Evolutionary conservation across 2,113 vertebrate species (phyloP).

Genomic region (Corythornis cristatus): DNA sequence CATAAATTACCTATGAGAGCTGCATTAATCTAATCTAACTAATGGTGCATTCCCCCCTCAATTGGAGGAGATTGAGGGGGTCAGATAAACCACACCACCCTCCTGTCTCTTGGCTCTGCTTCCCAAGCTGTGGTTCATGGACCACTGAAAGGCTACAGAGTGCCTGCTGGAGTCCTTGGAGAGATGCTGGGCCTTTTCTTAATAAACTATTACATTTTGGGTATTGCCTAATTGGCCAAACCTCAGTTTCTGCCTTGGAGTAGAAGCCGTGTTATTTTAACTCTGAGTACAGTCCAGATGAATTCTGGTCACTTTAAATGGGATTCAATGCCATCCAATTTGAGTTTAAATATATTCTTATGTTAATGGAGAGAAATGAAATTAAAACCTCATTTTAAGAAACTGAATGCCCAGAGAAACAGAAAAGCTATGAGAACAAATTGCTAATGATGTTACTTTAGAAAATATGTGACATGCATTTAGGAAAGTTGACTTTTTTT

Average conservation of each 20-base stretch:
- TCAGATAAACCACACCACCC: neutral
- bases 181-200: neutral
- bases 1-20: neutral
- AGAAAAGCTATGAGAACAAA: neutral
- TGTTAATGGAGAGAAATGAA: constrained; percentile 27
- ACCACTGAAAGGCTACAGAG: neutral
- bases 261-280: neutral
- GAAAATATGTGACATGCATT: neutral
- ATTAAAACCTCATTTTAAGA: neutral
- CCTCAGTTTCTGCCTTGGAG: neutral
- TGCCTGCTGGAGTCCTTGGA: neutral
- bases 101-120: neutral
- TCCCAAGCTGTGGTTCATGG: neutral
- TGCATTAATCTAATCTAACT: neutral
- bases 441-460: neutral
- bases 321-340: neutral
- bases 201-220: neutral
- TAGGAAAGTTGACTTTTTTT: neutral
- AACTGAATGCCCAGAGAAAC: neutral
- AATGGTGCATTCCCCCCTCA: neutral
- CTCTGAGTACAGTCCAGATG: neutral
- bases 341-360: constrained; percentile 57
- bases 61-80: neutral
- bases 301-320: neutral
- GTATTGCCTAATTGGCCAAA: neutral